Base-by-base conservation (phyloP, 2,888 invertebrate species). In the Tinea semifulvella region DNA sequence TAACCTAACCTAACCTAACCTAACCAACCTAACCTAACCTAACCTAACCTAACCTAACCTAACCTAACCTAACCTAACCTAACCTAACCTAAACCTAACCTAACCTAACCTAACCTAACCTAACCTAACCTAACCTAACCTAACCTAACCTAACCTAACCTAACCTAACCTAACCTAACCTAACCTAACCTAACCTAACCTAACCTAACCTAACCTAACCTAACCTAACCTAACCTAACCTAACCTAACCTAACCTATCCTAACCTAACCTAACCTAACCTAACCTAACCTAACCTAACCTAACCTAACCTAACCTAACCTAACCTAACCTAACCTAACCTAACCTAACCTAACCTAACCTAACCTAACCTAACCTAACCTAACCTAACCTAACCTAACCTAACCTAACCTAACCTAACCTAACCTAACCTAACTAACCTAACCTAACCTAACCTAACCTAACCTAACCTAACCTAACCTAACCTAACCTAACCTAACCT, bases 401-500 rank as follows among this genome's bases (percentile, higher is more conserved):
- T 17, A 38, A 38, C 38, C 38, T 16, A 38, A 38, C 38, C 38
- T 38, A 38, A 38, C 38, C 38, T 38, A 11, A 22, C 22, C 22
- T 22, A 22, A 22, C 22, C 22, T 22, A 22, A 22, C 42, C 42
- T 19, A 22, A 3, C 22, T 22, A 22, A 22, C 22, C 22, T 22
- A 22, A 22, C 22, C 22, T 11, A 18, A 38, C 38, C 38, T 16
- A 38, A 38, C 38, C 38, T 38, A 42, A 42, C 42, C 42, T 26
- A 43, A 43, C 43, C 42, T 45, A 48, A 42, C 45, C 46, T 28
- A 44, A 44, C 46, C 50, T 49, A 48, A 46, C 46, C 46, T 46
- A 48, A 46, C 48, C 48, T 46, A 48, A 46, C 48, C 48, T 48
- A 49, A 46, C 48, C 48, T 50, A 48, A 46, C 49, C 49, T 49